These are phyloP conservation scores for Uloborus plumipes DNA, from an alignment of 2,888 invertebrate genomes.

Conservation along the genomic window DNA sequence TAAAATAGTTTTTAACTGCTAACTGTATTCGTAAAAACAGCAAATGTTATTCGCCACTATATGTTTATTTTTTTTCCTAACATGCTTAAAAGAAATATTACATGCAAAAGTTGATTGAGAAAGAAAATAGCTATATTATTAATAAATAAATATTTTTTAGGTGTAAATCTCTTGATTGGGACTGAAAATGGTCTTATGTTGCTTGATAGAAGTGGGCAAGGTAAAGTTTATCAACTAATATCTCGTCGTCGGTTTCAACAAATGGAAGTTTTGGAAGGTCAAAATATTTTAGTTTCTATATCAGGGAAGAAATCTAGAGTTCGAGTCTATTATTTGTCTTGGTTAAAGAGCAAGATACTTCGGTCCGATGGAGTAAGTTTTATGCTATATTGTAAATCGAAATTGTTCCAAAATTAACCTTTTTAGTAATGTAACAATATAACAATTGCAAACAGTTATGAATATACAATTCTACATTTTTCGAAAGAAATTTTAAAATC, in stretches of 20 bases:
- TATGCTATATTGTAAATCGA: constrained; percentile 1
- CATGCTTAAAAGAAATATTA: not conserved
- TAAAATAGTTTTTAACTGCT: no score
- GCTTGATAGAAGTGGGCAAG: constrained; percentile 97
- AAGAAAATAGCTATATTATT: constrained; percentile 3
- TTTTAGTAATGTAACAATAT: no score
- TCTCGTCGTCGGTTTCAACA: constrained; percentile 98
- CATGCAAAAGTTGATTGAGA: not conserved
- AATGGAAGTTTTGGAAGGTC: constrained; percentile 99
- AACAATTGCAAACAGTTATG: no score
- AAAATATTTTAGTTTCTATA: constrained; percentile 99
- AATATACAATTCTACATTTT: no score
- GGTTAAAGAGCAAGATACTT: constrained; percentile 99
- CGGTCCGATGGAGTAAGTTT: constrained; percentile 80
- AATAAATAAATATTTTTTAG: constrained; percentile 23
- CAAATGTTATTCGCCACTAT: no score
- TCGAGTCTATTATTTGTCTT: constrained; percentile 98
- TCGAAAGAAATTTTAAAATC: no score
- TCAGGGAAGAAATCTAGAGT: constrained; percentile 99
- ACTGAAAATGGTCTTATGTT: constrained; percentile 99
- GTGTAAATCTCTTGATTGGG: constrained; percentile 98
- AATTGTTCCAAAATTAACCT: not conserved
- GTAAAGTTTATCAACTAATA: constrained; percentile 99
- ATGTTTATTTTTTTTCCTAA: not conserved
- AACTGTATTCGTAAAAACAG: no score